Base-by-base conservation (phyloP, 2,113 vertebrate genomes). In the Misgurnus anguillicaudatus region DNA sequence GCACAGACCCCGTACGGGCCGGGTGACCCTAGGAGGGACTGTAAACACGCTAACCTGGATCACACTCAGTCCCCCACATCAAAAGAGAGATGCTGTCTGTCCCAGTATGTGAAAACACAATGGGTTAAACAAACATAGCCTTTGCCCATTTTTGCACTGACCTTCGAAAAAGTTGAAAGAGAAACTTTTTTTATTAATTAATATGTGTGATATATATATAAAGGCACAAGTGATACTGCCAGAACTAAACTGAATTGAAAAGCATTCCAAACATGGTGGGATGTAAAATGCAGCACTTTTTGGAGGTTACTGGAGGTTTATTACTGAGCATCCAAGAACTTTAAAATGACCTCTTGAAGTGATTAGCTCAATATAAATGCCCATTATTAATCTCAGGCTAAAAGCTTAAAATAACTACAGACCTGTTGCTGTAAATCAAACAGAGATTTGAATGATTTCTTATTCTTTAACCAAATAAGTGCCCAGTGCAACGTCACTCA, bases 41-140 rank as follows among this genome's bases (percentile, higher is more conserved):
- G 36, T 69, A 38, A 39, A 78, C 61, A 42, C 53, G 11, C 19
- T 67, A 69, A 61, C 36, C 62, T 68, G 31, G 36, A 13, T 41
- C 47, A 66, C 21, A 42, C 63, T 41, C 24, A 41, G 39, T 4
- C 19, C 10, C 17, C 51, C 48, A 36, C 11, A 41, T 19, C 48
- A 68, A 42, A 71, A 63, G 51, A n/a, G 66, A 66, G 48, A 51
- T n/a, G 67, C 47, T 4, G 14, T 70, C 67, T 53, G 67, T 69
- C 45, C 53, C 47, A 36, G 16, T 11, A n/a, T 17, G 4, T 55
- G 48, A 38, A 70, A n/a, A 36, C 65, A 48, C 14, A 38, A 36
- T 6, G 47, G 53, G 14, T 11, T 36, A 70, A 55, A 53, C 67
- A 53, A 53, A 14, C 51, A 36, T 51, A 31, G 19, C 45, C 66